Base-by-base conservation (phyloP, 2,888 invertebrate species). In the Leucophora obtusa region DNA sequence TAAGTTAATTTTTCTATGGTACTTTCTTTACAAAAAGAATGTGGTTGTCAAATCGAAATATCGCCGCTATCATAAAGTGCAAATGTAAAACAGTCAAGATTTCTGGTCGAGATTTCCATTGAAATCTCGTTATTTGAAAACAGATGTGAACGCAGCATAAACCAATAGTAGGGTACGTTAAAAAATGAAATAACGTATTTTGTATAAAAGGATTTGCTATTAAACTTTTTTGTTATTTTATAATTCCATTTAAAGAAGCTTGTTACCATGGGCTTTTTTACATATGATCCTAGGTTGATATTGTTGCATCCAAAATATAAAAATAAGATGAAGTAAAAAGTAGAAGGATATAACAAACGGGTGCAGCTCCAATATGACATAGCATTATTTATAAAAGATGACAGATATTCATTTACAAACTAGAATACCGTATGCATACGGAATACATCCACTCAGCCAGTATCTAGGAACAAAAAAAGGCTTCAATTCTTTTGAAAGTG, bases 361-460 rank as follows among this genome's bases (percentile, higher is more conserved):
- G 77, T 77, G 77, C 81, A 81, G 69, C 66, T 62, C 21, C 66
- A 54, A 17, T 68, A 58, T 76, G 59, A 59, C 33, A 70, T 51
- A 21, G 50, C 21, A 69, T 73, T 79, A 69, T 69, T 73, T 79
- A 73, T 59, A 69, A 81, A 77, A 77, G 73, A 81, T 74, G 73
- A 81, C 77, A 77, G 76, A 81, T 73, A 81, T 73, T 73, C 60
- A 54, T 50, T 65, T 63, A 69, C 62, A 62, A 69, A 58, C 76
- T 47, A 60, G 43, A 14, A 47, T 38, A 65, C 51, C 17, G 38
- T 38, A 21, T 18, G 1, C 21, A 14, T 14, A 54, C 54, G 10
- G 18, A 3, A 21, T 21, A 54, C 24, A 14, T 28, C 28, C 28
- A 28, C 28, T 28, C 28, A 28, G 7, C 28, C 38, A 24, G 24